Evolutionary conservation across 2,113 vertebrate species (phyloP), one percentile per base, ranked within the genome.

Genomic region (Fukomys damarensis): DNA sequence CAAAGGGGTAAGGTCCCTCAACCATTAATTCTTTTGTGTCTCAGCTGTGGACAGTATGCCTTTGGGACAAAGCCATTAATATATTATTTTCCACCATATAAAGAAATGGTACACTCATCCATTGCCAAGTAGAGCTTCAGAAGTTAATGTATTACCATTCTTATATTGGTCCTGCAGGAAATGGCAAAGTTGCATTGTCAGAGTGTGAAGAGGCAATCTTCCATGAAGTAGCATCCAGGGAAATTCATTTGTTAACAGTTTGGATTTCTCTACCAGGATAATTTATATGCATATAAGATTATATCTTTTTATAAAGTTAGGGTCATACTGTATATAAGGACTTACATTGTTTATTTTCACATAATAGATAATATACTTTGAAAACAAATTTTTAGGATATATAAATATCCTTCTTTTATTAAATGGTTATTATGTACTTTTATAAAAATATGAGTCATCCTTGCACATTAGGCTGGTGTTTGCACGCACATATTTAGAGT

Each of bases 401-500:
- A 68, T 81, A 77, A 30, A 72, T 65, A 20, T 12, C 14, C 8
- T 5, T 2, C 16, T 84, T 88, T 91, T 28, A 16, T 81, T 66
- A 72, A 91, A 46, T 77, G 16, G 63, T 92, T 26, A 28, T 80
- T 80, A 79, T 91, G 56, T 26, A 56, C 12, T 72, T 83, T 61
- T 59, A 66, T 93, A 84, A 74, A 85, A 74, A 30, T 68, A 43
- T 93, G 84, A 30, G 1, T 87, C 6, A 43, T 91, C 13, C n/a
- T 72, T 91, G 22, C 61, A 59, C 24, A 58, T 82, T 81, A 81
- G 26, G 79, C 14, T 88, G 63, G 16, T 56, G 6, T 84, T 91
- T 93, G 43, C 70, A 84, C 76, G 74, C n/a, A n/a, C n/a, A n/a
- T 59, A 61, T 96, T 91, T 84, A 91, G 77, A 58, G 38, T 66